These are phyloP conservation scores for Arvicanthis niloticus DNA, from an alignment of 2,113 vertebrate species.

Conservation along the genomic window DNA sequence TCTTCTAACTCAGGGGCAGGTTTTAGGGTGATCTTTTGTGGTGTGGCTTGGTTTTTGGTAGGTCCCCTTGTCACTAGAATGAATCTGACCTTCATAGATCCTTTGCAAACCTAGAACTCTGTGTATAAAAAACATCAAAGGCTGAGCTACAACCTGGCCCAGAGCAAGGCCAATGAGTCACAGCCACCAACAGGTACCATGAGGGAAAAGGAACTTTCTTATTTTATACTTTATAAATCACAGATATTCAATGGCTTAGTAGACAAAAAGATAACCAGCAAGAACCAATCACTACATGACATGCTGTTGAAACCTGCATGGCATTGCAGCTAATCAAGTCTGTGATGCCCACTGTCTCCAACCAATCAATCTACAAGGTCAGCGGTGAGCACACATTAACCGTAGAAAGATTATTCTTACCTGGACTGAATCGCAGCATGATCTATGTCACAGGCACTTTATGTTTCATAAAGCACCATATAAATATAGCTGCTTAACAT, in stretches of 20 bases:
- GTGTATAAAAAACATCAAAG: background rate
- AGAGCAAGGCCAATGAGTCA: background rate
- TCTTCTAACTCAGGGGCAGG: background rate
- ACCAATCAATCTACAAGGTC: background rate
- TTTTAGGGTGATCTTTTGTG: background rate
- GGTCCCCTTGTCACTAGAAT: background rate
- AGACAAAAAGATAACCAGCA: background rate
- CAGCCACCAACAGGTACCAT: background rate
- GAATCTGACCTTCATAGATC: background rate
- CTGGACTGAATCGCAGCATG: background rate
- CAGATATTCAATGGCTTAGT: background rate
- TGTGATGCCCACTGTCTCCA: background rate
- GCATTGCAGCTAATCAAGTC: background rate
- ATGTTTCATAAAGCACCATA: background rate
- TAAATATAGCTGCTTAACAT: conserved; percentile 22
- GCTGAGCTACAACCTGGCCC: background rate
- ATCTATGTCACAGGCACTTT: background rate
- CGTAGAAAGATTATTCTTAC: background rate
- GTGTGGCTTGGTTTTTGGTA: background rate
- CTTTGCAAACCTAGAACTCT: conserved; percentile 17
- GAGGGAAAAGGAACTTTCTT: background rate
- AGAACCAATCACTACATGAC: background rate
- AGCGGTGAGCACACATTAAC: background rate
- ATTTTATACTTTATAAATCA: conserved; percentile 13
- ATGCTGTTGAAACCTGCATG: background rate